A percentile compares a stretch with the other conserved stretches of the same genome.
Evolutionary conservation across 2,113 vertebrate species (phyloP).

Genomic region (Melanocharis versteri): DNA sequence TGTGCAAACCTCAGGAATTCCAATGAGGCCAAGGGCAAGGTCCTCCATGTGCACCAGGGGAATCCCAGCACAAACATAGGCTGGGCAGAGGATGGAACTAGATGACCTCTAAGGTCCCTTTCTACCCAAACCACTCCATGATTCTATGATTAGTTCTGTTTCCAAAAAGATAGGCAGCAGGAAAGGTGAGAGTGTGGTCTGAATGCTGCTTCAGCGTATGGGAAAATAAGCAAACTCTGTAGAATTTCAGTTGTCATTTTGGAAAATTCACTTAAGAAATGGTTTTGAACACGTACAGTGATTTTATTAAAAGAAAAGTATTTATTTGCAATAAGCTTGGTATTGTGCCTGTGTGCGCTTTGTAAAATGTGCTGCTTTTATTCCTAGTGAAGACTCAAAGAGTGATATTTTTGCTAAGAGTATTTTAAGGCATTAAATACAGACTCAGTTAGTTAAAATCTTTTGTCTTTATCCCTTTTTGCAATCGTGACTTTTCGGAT

Average conservation of each 20-base stretch:
- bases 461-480: not conserved
- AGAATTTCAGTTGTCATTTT: not conserved
- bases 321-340: not conserved
- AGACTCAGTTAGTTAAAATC: not conserved
- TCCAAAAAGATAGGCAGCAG: not conserved
- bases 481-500: not conserved
- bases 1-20: not conserved
- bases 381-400: not conserved
- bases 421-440: not conserved
- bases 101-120: not conserved
- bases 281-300: not conserved
- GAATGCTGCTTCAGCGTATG: not conserved
- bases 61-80: not conserved
- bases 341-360: not conserved
- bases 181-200: not conserved
- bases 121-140: not conserved
- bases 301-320: not conserved
- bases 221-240: not conserved
- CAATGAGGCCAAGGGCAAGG: not conserved
- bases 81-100: not conserved
- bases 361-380: not conserved
- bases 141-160: not conserved
- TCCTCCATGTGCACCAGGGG: not conserved
- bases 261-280: not conserved
- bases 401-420: not conserved